Evolutionary conservation across 2,888 invertebrate genomes (phyloP), one percentile per base, ranked within the genome.

Genomic region (Drosophila siamana): DNA sequence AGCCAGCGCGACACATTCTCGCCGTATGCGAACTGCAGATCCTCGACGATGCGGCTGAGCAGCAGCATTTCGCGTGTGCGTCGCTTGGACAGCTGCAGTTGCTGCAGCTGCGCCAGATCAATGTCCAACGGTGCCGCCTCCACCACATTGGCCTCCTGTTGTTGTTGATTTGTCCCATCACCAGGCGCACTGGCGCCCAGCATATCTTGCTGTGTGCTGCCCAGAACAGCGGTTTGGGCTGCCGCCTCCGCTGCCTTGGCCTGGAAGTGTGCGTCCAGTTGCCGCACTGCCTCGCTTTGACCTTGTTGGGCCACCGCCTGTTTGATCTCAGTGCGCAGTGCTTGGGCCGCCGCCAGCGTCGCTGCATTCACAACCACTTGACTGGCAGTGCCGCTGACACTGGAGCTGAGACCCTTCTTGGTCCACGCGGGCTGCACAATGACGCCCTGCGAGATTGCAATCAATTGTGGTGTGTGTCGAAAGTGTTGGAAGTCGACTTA

Each of bases 381-480:
- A 11, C 62, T 46, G 28, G 28, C 28, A 9, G 28, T 8, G 4
- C 71, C 24, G 3, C 51, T 56, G n/a, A 47, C 56, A 1, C 24
- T 28, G 4, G 16, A 43, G 19, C 3, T 56, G 15, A 19, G 26
- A 3, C 7, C 11, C 15, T n/a, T 19, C 11, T 81, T 76, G 1
- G 90, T 89, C 91, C 92, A 92, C 0, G n/a, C 30, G 0, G 92
- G 91, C 44, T 92, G 91, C 24, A 90, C 86, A 33, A 91, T 73
- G 2, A 86, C 77, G 0, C 89, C 89, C 63, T 81, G 38, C 85
- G 1, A 26, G 6, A 6, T 11, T 3, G 0, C 8, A 4, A 0
- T 13, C 2, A 2, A n/a, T 5, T 51, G 2, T 44, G 7, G 0
- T 13, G 1, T 11, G 4, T 7, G 15, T 9, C 13, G 2, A 4